Conservation (phyloP, 2,888 invertebrate species). For the Pristionchus fissidentatus region DNA sequence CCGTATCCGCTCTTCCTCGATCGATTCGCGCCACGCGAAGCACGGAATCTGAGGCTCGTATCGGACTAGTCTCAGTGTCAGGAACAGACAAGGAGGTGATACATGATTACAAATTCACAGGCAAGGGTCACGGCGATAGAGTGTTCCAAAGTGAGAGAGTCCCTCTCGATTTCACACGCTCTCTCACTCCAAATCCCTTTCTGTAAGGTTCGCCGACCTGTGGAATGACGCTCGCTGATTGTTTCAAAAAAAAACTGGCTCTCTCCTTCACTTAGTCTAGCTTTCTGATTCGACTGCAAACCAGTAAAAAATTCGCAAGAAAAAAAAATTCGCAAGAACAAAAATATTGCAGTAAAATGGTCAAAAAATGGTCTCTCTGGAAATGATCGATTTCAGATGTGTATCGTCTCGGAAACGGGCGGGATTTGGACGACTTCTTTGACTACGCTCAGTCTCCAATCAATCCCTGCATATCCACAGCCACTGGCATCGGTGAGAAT, state of each 20-base stretch:
- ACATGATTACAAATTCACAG: neutral
- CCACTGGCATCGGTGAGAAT: slow-evolving; percentile 12
- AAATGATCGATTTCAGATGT: neutral
- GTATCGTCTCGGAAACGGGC: slow-evolving; percentile 34
- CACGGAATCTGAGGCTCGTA: neutral
- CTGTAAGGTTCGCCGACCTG: no score
- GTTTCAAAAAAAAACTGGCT: no score
- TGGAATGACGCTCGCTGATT: no score
- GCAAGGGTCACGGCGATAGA: no score
- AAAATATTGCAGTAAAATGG: neutral
- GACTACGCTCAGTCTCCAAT: neutral
- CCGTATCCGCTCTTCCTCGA: slow-evolving; percentile 24
- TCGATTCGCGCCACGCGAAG: slow-evolving; percentile 37
- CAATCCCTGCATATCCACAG: neutral
- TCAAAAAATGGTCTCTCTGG: neutral
- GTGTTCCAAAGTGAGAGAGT: no score
- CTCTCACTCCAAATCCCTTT: no score
- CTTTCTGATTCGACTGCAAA: no score
- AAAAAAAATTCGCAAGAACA: no score
- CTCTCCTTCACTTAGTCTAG: no score
- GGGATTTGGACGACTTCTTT: slow-evolving; percentile 10
- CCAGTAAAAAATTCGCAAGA: no score
- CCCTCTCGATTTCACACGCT: no score
- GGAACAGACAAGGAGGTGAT: slow-evolving; percentile 9
- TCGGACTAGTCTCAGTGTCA: slow-evolving; percentile 27